Base-by-base conservation (phyloP, 1,140 invertebrate genomes). In the Drosophila oshimai region DNA sequence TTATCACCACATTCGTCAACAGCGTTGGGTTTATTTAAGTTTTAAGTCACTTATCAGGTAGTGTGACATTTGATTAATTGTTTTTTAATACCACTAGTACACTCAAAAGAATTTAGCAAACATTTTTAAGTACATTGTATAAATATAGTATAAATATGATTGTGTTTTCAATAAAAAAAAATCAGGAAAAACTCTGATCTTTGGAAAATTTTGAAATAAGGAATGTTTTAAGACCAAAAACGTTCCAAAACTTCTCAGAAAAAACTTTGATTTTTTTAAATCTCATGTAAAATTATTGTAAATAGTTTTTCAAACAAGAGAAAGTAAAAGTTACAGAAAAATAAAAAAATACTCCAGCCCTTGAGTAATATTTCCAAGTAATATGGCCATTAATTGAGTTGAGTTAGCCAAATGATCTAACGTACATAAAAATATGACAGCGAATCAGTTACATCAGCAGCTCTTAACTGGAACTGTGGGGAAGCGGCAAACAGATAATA, bases 401-500 rank as follows among this genome's bases (percentile, higher is more conserved):
- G 18, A n/a, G 9, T 13, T 4, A 4, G 10, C n/a, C 49, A 50
- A 51, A 39, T 33, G 26, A 51, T 37, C 7, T 17, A 10, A 13
- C 34, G n/a, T n/a, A 26, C 9, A 58, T 29, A 15, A 39, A 36
- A 44, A 29, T 51, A 37, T 41, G 12, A 31, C 50, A 34, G 20
- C 37, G 29, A 41, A 17, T 17, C 24, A 37, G 42, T 69, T 73
- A 74, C 74, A 78, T 64, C 44, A 74, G 54, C 39, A n/a, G 18
- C 49, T n/a, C n/a, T n/a, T n/a, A n/a, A n/a, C n/a, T n/a, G n/a
- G n/a, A 6, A 10, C 22, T 20, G 26, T 18, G 37, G 29, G 39
- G 58, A 57, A 51, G n/a, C n/a, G n/a, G n/a, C 50, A 64, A 55
- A 64, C 31, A 75, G 75, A 84, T 86, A 87, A 87, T 86, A 86